These are phyloP conservation scores for Phoebastria nigripes DNA, from an alignment of 2,797 vertebrate genomes.

Conservation along the genomic window DNA sequence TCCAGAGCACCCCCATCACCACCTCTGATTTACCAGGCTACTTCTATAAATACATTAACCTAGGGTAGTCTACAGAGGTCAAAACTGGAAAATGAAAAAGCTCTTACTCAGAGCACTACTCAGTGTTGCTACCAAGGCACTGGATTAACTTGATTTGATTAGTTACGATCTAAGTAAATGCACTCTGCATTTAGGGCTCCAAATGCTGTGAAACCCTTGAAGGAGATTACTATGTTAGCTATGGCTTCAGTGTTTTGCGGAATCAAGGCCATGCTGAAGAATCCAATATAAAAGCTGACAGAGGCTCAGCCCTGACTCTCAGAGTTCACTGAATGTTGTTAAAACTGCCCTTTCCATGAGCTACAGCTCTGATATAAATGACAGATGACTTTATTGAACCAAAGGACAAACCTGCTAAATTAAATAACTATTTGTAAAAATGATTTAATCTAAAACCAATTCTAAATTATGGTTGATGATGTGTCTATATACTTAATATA, in stretches of 20 bases:
- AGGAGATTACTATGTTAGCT: neutral
- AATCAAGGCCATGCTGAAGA: neutral
- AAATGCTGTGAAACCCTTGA: neutral
- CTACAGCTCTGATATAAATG: neutral
- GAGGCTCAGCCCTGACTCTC: neutral
- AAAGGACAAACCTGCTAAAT: conserved; percentile 29
- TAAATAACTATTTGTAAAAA: conserved; percentile 43
- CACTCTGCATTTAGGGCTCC: neutral
- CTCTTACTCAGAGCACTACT: neutral
- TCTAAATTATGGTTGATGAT: conserved; percentile 40
- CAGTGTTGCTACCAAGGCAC: neutral
- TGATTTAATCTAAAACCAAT: conserved; percentile 39
- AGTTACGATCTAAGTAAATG: neutral
- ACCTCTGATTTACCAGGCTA: neutral
- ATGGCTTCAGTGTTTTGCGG: neutral
- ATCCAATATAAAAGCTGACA: neutral
- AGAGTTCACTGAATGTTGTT: neutral
- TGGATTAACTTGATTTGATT: neutral
- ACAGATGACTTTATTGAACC: conserved; percentile 14
- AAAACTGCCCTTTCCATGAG: neutral
- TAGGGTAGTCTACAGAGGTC: neutral
- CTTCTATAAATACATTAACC: neutral
- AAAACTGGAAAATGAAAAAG: neutral
- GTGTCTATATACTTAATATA: conserved; percentile 15
- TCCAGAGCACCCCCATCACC: neutral